Conservation (phyloP, 2,888 invertebrate species). For the Drosophila antonietae region DNA sequence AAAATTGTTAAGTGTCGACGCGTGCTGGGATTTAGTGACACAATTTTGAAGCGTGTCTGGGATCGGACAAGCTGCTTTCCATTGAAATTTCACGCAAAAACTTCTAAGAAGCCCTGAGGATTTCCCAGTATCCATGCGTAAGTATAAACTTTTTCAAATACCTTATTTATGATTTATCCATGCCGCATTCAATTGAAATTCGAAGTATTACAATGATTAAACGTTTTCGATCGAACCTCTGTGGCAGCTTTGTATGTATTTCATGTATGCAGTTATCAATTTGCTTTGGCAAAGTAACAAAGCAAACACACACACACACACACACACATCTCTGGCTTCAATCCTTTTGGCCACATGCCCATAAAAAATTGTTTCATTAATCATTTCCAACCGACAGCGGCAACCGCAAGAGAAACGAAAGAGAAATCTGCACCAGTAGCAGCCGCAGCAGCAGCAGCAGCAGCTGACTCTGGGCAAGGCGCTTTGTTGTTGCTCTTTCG, state of each 20-base stretch:
- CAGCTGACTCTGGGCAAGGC: slow-evolving; percentile 38
- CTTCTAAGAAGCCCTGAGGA: neutral
- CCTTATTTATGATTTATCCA: slow-evolving; percentile 9
- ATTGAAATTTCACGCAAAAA: neutral
- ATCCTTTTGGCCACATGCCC: slow-evolving; percentile 67
- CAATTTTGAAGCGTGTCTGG: slow-evolving; percentile 31
- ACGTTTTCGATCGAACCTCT: slow-evolving; percentile 35
- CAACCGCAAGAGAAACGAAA: slow-evolving; percentile 26
- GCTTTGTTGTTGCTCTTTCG: slow-evolving; percentile 12
- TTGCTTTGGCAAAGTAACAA: slow-evolving; percentile 26
- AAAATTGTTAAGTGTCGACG: slow-evolving; percentile 57
- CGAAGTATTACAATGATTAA: slow-evolving; percentile 23
- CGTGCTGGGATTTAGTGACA: slow-evolving; percentile 58
- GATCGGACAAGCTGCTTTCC: slow-evolving; percentile 2
- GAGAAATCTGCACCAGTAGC: slow-evolving; percentile 8
- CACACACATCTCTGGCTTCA: slow-evolving; percentile 39
- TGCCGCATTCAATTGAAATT: slow-evolving; percentile 9
- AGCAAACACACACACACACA: slow-evolving; percentile 17
- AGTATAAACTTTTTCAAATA: slow-evolving; percentile 3
- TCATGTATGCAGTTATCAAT: slow-evolving; percentile 35
- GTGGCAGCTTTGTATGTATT: slow-evolving; percentile 8
- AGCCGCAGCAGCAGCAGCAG: too few relatives aligned
- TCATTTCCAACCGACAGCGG: slow-evolving; percentile 57
- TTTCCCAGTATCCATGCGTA: neutral
- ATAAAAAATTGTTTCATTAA: slow-evolving; percentile 69